phyloP scores from a whole-genome alignment of 2,113 vertebrate genomes.

The Pluvialis apricaria region DNA sequence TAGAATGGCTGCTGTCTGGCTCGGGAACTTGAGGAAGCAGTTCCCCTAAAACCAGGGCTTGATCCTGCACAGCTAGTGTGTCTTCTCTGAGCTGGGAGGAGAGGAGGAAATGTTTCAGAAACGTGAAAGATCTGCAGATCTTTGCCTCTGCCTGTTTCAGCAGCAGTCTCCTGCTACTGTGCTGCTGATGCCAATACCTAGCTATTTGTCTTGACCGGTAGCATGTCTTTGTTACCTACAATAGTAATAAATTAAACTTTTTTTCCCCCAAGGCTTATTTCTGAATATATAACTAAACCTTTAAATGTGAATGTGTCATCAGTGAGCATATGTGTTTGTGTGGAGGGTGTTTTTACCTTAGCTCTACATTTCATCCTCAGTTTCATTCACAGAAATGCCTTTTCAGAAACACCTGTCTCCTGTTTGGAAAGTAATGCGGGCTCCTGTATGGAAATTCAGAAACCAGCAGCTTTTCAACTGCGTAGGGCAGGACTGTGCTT shows the following conservation, averaged over 20 bases:
- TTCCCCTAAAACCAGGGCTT: not conserved
- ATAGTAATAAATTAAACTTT: not conserved
- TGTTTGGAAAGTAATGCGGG: not conserved
- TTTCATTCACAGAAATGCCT: not conserved
- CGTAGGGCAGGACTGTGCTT: not conserved
- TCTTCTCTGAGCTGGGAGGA: not conserved
- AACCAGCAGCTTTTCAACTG: not conserved
- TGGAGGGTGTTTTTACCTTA: not conserved
- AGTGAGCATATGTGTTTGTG: not conserved
- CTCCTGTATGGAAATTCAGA: not conserved
- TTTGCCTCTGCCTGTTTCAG: constrained; percentile 17
- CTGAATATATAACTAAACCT: not conserved
- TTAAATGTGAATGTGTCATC: not conserved
- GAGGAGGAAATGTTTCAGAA: constrained; percentile 29
- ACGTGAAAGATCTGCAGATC: not conserved
- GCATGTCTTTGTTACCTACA: not conserved
- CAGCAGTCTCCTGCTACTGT: not conserved
- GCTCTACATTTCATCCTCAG: not conserved
- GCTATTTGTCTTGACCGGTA: constrained; percentile 2
- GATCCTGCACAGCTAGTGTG: not conserved
- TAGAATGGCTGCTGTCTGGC: constrained; percentile 36
- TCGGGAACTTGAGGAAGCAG: not conserved
- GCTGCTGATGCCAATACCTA: not conserved
- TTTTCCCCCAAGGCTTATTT: not conserved
- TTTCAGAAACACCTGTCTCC: not conserved